These are phyloP conservation scores for Pseudochirops corinnae DNA, from an alignment of 2,797 vertebrate species.

Conservation along the genomic window DNA sequence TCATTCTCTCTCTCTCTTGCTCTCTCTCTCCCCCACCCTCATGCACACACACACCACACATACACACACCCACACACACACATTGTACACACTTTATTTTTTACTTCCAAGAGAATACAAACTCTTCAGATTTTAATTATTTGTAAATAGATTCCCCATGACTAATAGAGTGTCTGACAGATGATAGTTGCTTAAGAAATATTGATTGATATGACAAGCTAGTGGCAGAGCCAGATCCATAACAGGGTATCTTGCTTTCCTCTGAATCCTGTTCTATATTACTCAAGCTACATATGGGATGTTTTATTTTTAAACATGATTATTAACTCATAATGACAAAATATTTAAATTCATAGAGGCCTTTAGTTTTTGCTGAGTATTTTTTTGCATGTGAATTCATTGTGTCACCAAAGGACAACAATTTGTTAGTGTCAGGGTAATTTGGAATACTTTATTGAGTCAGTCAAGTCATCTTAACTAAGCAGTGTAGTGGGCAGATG, in stretches of 20 bases:
- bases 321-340: conserved; percentile 17
- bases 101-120: not conserved
- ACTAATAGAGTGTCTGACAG: not conserved
- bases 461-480: not conserved
- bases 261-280: not conserved
- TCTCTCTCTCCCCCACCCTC: too few relatives aligned
- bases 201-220: not conserved
- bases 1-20: too few relatives aligned
- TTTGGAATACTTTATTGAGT: not conserved
- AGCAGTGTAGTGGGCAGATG: conserved; percentile 10
- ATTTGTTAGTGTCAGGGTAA: not conserved
- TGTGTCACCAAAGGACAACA: not conserved
- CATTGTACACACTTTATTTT: not conserved
- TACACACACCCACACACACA: too few relatives aligned
- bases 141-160: not conserved
- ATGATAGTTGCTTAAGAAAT: not conserved
- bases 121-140: not conserved
- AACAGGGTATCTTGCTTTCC: not conserved
- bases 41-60: too few relatives aligned
- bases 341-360: conserved; percentile 15
- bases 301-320: conserved; percentile 8
- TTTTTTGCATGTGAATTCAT: not conserved
- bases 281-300: not conserved
- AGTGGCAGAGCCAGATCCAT: not conserved
- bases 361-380: conserved; percentile 4